These are phyloP conservation scores for Euzetes globulus DNA, from an alignment of 2,888 invertebrate genomes.

Conservation along the genomic window DNA sequence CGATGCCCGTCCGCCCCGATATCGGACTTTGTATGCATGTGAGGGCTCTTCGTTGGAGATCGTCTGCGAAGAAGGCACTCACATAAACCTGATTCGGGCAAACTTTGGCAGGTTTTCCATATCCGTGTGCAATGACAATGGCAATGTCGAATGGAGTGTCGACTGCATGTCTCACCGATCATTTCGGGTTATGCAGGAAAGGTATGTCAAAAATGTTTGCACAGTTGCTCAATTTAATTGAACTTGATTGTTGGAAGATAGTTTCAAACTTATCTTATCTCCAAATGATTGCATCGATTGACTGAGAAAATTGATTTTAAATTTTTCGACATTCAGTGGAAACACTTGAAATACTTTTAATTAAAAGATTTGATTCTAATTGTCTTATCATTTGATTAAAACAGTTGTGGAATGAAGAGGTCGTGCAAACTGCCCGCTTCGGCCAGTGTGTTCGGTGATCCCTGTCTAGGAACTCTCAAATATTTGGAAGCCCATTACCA, in stretches of 20 bases:
- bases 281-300: not conserved
- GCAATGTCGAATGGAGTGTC: slow-evolving; percentile 90
- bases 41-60: slow-evolving; percentile 82
- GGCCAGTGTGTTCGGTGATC: slow-evolving; percentile 50
- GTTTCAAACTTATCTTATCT: not conserved
- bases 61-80: slow-evolving; percentile 74
- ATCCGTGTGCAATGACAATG: slow-evolving; percentile 90
- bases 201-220: slow-evolving; percentile 53
- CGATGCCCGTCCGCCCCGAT: slow-evolving; percentile 46
- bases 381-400: not conserved
- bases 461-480: slow-evolving; percentile 56
- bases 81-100: slow-evolving; percentile 81
- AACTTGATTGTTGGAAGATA: not conserved
- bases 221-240: too few species aligned
- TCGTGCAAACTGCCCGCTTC: slow-evolving; percentile 43
- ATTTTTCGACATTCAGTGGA: not conserved
- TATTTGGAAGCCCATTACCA: slow-evolving; percentile 57
- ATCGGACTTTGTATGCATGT: slow-evolving; percentile 86
- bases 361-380: not conserved
- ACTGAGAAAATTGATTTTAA: not conserved
- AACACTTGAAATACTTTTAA: not conserved
- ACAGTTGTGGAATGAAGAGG: slow-evolving; percentile 39
- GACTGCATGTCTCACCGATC: slow-evolving; percentile 89
- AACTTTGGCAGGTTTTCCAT: slow-evolving; percentile 89
- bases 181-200: slow-evolving; percentile 74